Conservation (phyloP, 2,888 invertebrate genomes). For the Marronus borbonicus region DNA sequence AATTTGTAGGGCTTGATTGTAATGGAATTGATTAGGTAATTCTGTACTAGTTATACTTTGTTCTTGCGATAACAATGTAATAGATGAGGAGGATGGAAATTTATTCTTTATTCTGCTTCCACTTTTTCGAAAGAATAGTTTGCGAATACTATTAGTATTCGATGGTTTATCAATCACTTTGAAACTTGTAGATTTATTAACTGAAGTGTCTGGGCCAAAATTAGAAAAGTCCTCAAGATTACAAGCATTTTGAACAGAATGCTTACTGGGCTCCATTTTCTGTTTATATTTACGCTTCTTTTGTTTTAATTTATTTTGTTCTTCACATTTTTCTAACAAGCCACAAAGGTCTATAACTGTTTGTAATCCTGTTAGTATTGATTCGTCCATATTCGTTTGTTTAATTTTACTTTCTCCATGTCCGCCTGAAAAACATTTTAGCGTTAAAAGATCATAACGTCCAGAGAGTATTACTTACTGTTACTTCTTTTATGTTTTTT, state of each 20-base stretch:
- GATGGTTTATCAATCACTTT: slow-evolving; percentile 1
- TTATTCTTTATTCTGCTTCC: slow-evolving; percentile 2
- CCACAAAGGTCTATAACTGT: slow-evolving; percentile 59
- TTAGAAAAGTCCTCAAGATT: neutral
- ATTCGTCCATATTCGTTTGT: slow-evolving; percentile 58
- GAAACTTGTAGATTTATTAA: neutral
- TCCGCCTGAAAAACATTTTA: slow-evolving; percentile 1
- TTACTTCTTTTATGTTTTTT: slow-evolving; percentile 11
- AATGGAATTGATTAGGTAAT: neutral
- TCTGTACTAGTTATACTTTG: neutral
- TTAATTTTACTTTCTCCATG: neutral
- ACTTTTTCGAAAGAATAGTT: slow-evolving; percentile 15
- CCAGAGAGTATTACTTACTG: neutral
- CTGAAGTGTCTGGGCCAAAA: neutral
- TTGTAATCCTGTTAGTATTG: slow-evolving; percentile 63
- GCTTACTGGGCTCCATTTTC: neutral
- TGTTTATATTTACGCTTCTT: neutral
- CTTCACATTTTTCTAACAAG: slow-evolving; percentile 29
- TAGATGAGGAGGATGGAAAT: neutral
- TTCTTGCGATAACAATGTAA: neutral
- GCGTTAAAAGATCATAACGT: neutral
- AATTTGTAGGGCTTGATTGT: slow-evolving; percentile 4
- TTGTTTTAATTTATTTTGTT: slow-evolving; percentile 16
- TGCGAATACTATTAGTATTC: slow-evolving; percentile 1
- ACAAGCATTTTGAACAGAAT: neutral